phyloP scores from a whole-genome alignment of 1,140 invertebrate species.

The Pectinophora gossypiella region DNA sequence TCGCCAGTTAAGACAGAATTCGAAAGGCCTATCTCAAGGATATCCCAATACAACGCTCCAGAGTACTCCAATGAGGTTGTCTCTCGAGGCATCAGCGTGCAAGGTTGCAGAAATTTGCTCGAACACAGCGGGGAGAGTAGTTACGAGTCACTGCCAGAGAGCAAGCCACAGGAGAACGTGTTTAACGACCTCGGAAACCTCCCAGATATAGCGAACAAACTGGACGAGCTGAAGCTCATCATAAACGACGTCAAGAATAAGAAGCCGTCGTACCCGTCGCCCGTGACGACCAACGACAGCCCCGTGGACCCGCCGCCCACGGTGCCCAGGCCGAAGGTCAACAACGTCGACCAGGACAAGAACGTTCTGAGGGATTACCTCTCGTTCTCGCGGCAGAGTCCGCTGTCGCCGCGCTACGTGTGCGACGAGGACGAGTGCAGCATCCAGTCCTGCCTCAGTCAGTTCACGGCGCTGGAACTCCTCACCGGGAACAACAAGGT shows the following conservation, averaged over 20 bases:
- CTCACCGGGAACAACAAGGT: conserved; percentile 95
- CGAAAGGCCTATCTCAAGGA: conserved; percentile 71
- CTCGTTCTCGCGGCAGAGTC: conserved; percentile 54
- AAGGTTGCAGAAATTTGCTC: conserved; percentile 45
- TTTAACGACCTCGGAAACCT: conserved; percentile 37
- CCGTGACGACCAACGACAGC: conserved; percentile 17
- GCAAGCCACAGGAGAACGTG: conserved; percentile 22
- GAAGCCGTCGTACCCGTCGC: conserved; percentile 34
- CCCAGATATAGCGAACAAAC: conserved; percentile 32
- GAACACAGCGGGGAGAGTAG: conserved; percentile 55
- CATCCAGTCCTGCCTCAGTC: conserved; percentile 90
- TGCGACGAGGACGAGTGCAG: conserved; percentile 88
- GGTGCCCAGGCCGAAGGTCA: conserved; percentile 33
- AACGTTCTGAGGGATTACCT: conserved; percentile 29
- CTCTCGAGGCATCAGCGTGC: conserved; percentile 50
- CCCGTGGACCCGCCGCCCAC: conserved; percentile 20
- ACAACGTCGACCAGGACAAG: conserved; percentile 35
- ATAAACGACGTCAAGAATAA: conserved; percentile 32
- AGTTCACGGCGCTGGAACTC: conserved; percentile 93
- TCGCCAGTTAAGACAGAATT: conserved; percentile 57
- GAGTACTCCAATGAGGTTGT: conserved; percentile 61
- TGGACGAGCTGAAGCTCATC: conserved; percentile 48
- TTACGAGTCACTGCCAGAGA: conserved; percentile 34
- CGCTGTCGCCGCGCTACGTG: conserved; percentile 79
- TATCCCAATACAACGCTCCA: conserved; percentile 56